phyloP scores from a whole-genome alignment of 2,113 vertebrate species.

The Rhombomys opimus region DNA sequence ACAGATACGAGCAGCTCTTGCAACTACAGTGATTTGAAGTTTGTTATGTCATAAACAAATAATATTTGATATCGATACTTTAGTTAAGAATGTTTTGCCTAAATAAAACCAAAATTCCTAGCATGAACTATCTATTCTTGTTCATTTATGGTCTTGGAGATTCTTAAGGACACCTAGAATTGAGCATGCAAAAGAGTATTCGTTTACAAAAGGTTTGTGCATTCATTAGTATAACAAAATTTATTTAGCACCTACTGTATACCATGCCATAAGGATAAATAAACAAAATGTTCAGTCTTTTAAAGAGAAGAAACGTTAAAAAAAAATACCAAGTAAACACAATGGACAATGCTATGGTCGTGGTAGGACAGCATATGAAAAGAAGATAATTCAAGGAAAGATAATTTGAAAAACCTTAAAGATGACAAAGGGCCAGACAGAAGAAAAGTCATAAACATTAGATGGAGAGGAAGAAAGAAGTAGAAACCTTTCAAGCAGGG shows the following conservation, averaged over 20 bases:
- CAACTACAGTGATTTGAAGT: background rate
- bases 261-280: background rate
- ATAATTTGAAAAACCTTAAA: background rate
- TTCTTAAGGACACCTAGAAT: background rate
- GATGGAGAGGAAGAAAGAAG: background rate
- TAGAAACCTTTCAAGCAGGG: background rate
- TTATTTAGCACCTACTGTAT: background rate
- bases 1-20: background rate
- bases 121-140: background rate
- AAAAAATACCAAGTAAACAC: background rate
- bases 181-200: background rate
- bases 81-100: background rate
- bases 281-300: background rate
- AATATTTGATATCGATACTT: background rate
- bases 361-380: background rate
- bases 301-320: background rate
- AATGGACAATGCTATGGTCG: background rate
- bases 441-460: background rate
- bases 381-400: background rate
- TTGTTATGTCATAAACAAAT: background rate
- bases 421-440: background rate
- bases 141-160: background rate
- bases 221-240: background rate
- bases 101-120: conserved; percentile 41
- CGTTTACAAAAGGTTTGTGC: background rate